Evolutionary conservation across 53 echinoderm and acorn worm genomes (phyloP).

Genomic region (Mesocentrotus franciscanus): DNA sequence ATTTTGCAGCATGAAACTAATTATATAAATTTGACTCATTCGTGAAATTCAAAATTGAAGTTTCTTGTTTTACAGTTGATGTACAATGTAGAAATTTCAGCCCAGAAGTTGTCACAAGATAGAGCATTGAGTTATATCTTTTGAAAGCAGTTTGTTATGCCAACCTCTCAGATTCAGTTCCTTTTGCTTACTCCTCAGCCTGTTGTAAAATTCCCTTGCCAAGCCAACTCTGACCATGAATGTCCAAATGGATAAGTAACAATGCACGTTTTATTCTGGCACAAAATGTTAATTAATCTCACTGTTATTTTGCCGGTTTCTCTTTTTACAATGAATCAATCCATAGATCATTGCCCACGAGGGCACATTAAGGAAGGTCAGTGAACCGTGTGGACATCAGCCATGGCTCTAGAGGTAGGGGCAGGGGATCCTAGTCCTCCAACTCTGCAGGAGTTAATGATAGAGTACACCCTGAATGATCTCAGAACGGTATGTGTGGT

Average conservation of each 20-base stretch:
- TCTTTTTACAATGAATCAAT: neutral
- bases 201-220: neutral
- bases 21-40: too few species aligned
- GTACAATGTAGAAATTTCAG: too few species aligned
- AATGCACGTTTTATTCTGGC: neutral
- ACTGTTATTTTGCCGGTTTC: neutral
- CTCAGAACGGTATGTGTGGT: slow-evolving; percentile 51
- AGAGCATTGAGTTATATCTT: too few species aligned
- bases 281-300: neutral
- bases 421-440: slow-evolving; percentile 32
- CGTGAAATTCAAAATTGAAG: too few species aligned
- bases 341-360: neutral
- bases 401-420: slow-evolving; percentile 21
- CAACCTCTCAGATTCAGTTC: too few species aligned
- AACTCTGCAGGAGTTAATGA: slow-evolving; percentile 36
- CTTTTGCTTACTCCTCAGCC: neutral
- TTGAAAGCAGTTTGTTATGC: too few species aligned
- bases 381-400: neutral
- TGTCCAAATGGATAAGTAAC: neutral
- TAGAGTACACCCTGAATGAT: slow-evolving; percentile 50
- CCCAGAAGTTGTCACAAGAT: too few species aligned
- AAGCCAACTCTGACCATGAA: neutral
- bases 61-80: too few species aligned
- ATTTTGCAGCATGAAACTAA: too few species aligned
- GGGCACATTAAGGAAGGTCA: neutral